A percentile compares a stretch with the other conserved stretches of the same genome.
Conservation (phyloP, 2,113 vertebrate genomes). For the Rhineura floridana region DNA sequence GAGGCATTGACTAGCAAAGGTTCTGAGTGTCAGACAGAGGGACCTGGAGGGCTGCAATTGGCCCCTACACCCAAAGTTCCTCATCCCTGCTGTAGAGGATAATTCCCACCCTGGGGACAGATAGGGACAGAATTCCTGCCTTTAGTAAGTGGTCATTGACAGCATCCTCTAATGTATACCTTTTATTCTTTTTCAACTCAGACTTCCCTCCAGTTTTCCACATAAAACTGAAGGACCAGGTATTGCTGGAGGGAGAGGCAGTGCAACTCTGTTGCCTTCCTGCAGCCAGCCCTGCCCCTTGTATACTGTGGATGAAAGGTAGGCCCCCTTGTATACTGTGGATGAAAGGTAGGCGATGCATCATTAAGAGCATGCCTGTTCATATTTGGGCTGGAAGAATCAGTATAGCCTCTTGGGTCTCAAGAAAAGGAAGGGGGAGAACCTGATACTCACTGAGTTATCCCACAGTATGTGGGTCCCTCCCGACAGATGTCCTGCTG, state of each 20-base stretch:
- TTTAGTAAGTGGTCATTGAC: not conserved
- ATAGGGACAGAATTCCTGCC: too few relatives aligned
- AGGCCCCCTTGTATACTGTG: conserved; percentile 86
- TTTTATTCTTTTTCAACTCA: conserved; percentile 53
- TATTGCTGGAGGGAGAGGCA: conserved; percentile 93
- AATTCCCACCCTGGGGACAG: not conserved
- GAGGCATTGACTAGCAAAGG: too few relatives aligned
- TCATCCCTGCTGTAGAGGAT: not conserved
- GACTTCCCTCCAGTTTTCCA: conserved; percentile 97
- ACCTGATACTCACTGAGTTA: not conserved
- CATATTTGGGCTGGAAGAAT: not conserved
- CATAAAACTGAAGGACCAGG: conserved; percentile 96
- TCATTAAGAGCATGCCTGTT: not conserved
- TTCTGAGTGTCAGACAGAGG: not conserved
- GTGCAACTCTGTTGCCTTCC: conserved; percentile 95
- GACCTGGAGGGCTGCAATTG: not conserved
- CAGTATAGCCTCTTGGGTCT: not conserved
- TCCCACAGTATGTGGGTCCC: not conserved
- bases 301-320: conserved; percentile 95
- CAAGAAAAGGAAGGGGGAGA: not conserved
- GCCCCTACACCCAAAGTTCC: not conserved
- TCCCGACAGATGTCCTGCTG: not conserved
- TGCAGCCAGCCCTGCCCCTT: conserved; percentile 90
- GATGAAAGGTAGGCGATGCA: conserved; percentile 87
- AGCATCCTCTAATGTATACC: not conserved